Conservation (phyloP, 2,113 vertebrate species). For the Dunckerocampus dactyliophorus region DNA sequence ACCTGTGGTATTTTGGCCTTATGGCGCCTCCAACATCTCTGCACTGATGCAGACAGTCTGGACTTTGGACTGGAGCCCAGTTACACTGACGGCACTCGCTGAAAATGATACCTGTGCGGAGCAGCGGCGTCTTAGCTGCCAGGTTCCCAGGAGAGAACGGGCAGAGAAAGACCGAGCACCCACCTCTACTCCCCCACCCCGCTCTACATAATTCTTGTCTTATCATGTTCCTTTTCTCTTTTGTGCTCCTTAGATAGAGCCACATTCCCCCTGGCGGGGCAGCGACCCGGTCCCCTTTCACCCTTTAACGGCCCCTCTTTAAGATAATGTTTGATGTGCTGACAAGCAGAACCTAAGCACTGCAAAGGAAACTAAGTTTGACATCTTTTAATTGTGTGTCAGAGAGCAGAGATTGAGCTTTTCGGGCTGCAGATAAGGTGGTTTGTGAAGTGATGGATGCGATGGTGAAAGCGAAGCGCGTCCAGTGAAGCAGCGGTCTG, state of each 20-base stretch:
- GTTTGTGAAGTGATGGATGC: slow-evolving; percentile 59
- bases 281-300: slow-evolving; percentile 64
- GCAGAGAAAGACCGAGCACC: slow-evolving; percentile 69
- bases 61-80: slow-evolving; percentile 84
- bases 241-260: slow-evolving; percentile 56
- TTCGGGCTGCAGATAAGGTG: slow-evolving; percentile 59
- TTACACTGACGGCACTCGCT: slow-evolving; percentile 74
- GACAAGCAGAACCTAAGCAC: slow-evolving; percentile 73
- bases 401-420: slow-evolving; percentile 63
- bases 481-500: not conserved
- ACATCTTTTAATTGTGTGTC: slow-evolving; percentile 81
- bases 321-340: slow-evolving; percentile 77
- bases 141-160: slow-evolving; percentile 80
- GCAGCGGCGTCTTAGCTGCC: slow-evolving; percentile 74
- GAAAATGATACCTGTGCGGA: slow-evolving; percentile 82
- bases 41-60: slow-evolving; percentile 80
- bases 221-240: slow-evolving; percentile 71
- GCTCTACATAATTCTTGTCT: slow-evolving; percentile 47
- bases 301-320: slow-evolving; percentile 78
- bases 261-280: slow-evolving; percentile 66
- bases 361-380: slow-evolving; percentile 76
- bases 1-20: slow-evolving; percentile 84
- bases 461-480: slow-evolving; percentile 32
- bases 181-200: not conserved
- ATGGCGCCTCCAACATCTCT: slow-evolving; percentile 83